Conservation (phyloP, 2,888 invertebrate genomes). For the Drosophila ochracea region DNA sequence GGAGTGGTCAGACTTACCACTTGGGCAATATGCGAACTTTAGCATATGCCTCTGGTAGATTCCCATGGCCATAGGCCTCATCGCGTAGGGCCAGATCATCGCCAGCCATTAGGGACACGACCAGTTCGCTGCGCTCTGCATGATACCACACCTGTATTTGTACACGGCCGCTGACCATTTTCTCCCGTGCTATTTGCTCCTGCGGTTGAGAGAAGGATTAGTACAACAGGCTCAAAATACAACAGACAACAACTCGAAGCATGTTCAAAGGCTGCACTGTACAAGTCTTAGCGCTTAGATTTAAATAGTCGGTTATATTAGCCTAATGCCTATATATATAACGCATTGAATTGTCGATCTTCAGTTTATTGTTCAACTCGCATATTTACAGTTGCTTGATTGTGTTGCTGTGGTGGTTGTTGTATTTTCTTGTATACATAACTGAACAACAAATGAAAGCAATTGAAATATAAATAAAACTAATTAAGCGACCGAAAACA, state of each 20-base stretch:
- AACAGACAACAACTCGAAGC: constrained; percentile 18
- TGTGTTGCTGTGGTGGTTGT: constrained; percentile 30
- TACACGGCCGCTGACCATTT: constrained; percentile 91
- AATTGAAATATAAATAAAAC: constrained; percentile 70
- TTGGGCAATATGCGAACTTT: constrained; percentile 92
- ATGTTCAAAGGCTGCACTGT: constrained; percentile 31
- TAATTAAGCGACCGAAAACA: constrained; percentile 66
- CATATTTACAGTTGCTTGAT: constrained; percentile 67
- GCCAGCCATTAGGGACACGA: constrained; percentile 93
- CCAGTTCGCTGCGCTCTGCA: constrained; percentile 92
- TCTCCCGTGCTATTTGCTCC: constrained; percentile 91
- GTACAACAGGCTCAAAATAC: constrained; percentile 8
- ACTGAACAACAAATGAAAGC: constrained; percentile 73
- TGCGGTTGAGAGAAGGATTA: constrained; percentile 73
- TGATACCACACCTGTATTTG: constrained; percentile 96
- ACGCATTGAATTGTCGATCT: constrained; percentile 24
- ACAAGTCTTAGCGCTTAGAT: constrained; percentile 26
- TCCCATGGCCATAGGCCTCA: constrained; percentile 91
- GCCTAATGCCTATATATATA: constrained; percentile 48
- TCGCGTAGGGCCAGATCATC: constrained; percentile 93
- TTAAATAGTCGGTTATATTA: constrained; percentile 24
- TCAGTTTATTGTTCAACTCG: constrained; percentile 40
- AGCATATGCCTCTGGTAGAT: constrained; percentile 93
- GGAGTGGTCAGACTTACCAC: constrained; percentile 87
- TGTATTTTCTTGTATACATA: constrained; percentile 55